Evolutionary conservation across 2,888 invertebrate species (phyloP).

Genomic region (Bruchidius siliquastri): DNA sequence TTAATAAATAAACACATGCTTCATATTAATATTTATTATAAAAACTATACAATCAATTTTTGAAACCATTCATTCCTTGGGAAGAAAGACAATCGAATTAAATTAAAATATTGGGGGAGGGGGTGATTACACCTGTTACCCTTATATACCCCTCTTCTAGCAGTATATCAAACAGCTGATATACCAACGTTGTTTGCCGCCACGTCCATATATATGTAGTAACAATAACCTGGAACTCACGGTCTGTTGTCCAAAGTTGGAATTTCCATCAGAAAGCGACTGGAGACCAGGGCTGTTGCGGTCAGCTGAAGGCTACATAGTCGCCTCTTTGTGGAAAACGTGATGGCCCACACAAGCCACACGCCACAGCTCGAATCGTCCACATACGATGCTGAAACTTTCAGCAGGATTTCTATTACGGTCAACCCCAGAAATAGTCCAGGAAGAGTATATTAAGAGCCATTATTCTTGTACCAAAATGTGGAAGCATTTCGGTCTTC

Average conservation of each 20-base stretch:
- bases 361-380: not conserved
- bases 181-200: not conserved
- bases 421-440: not conserved
- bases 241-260: not conserved
- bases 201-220: not conserved
- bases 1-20: too few species aligned
- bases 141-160: too few species aligned
- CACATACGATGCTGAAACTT: not conserved
- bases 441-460: not conserved
- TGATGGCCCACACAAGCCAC: too few species aligned
- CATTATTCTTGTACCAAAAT: too few species aligned
- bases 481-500: too few species aligned
- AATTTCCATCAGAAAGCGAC: not conserved
- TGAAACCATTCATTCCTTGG: too few species aligned
- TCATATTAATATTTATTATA: too few species aligned
- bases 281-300: constrained; percentile 2
- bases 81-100: too few species aligned
- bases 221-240: not conserved
- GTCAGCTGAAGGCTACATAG: not conserved
- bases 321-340: not conserved
- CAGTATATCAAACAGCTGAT: not conserved
- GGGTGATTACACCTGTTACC: too few species aligned
- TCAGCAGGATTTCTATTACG: not conserved
- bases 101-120: too few species aligned
- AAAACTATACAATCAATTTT: too few species aligned